These are phyloP conservation scores for Neoniphon sammara DNA, from an alignment of 2,797 vertebrate genomes.

Conservation along the genomic window DNA sequence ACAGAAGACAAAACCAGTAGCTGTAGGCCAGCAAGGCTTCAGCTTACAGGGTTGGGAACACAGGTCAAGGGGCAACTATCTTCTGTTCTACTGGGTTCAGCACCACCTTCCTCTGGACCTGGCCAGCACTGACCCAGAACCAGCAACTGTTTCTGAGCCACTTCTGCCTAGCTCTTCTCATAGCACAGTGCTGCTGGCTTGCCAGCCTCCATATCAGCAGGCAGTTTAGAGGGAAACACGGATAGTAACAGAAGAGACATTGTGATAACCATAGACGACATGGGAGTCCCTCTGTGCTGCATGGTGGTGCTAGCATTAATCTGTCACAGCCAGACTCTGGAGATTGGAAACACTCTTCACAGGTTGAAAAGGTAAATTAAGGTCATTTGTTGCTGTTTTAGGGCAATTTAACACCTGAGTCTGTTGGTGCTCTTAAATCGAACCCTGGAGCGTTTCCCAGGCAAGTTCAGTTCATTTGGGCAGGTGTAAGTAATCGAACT, in stretches of 20 bases:
- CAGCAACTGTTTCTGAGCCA: not conserved
- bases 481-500: too few species aligned
- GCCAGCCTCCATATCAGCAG: constrained; percentile 23
- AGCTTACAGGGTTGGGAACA: too few species aligned
- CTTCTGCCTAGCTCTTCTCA: not conserved
- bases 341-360: constrained; percentile 77
- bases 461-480: too few species aligned
- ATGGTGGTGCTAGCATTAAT: constrained; percentile 81
- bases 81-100: too few species aligned
- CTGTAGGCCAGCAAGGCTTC: too few species aligned
- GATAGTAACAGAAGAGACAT: constrained; percentile 7
- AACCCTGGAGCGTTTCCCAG: too few species aligned
- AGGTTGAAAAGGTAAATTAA: constrained; percentile 88
- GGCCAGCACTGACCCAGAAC: not conserved
- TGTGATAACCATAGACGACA: constrained; percentile 65
- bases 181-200: not conserved
- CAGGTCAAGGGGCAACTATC: too few species aligned
- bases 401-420: too few species aligned
- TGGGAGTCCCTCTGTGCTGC: constrained; percentile 81
- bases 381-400: too few species aligned
- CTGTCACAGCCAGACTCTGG: constrained; percentile 81
- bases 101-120: too few species aligned
- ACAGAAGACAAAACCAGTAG: too few species aligned
- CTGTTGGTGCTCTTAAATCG: too few species aligned
- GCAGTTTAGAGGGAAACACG: not conserved